Base-by-base conservation (phyloP, 2,113 vertebrate species). In the Lynx canadensis region DNA sequence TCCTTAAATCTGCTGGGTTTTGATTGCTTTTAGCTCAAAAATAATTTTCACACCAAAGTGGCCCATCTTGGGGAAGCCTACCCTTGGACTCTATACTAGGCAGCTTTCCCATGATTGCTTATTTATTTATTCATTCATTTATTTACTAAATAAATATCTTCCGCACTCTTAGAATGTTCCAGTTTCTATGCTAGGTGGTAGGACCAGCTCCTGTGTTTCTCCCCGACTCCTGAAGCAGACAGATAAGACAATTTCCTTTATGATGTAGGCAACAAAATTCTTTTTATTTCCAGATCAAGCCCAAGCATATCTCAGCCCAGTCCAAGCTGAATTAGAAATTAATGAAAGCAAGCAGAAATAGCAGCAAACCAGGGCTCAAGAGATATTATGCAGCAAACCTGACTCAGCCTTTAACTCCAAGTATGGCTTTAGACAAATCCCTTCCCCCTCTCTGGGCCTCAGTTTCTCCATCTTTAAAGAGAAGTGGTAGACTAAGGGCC, bases 251-350 rank as follows among this genome's bases (percentile, higher is more conserved):
- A 0, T 12, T 55, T 60, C 57, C 25, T 93, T 92, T 65, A 84
- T 18, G 83, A 68, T 80, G 33, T 80, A 45, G 38, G 18, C 23
- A 65, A 73, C 33, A 55, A 74, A 80, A 74, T 68, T 83, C 2
- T 97, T 95, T 73, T 96, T 78, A 52, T 97, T 96, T 95, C 55
- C 1, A 92, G 11, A 82, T 74, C 57, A 91, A 94, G 36, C 14
- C 8, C 5, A 66, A 29, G 31, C 57, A 63, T 63, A 93, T 91
- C 93, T 88, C 82, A 95, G 38, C 16, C 9, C 31, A 69, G n/a
- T 14, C 48, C 6, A 76, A 66, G 50, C 6, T 89, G 55, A 81
- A 95, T 63, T 86, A 81, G 19, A 81, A 92, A 89, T 76, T 88
- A 94, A 45, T 60, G 27, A 85, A 91, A 93, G 41, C 68, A 93